These are phyloP conservation scores for Zoanthus sociatus DNA, from an alignment of 92 coral and sea anemone genomes.

Conservation along the genomic window DNA sequence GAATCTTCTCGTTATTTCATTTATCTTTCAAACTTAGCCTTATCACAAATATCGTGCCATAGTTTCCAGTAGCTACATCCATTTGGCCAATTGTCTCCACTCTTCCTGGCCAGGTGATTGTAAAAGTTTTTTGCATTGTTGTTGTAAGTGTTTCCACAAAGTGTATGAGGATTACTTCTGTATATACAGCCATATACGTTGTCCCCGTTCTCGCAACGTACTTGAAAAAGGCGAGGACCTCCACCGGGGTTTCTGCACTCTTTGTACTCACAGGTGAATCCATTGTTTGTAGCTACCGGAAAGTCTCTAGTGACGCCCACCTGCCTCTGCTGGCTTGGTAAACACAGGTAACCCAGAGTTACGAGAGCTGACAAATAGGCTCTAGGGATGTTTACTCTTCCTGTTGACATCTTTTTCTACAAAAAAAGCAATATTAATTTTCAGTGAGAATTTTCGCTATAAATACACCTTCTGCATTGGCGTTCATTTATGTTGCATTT, in stretches of 20 bases:
- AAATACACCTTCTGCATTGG: too few species aligned
- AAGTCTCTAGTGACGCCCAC: neutral
- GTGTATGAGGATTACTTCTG: constrained; percentile 36
- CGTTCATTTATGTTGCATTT: too few species aligned
- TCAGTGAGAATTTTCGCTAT: too few species aligned
- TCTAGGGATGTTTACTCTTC: neutral
- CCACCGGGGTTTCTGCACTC: constrained; percentile 38
- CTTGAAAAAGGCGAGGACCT: constrained; percentile 38
- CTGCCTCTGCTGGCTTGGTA: neutral
- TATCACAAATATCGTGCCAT: neutral
- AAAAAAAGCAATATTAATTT: neutral
- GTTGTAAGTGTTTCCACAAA: constrained; percentile 1
- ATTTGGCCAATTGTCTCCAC: neutral
- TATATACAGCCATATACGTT: constrained; percentile 35
- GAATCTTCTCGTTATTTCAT: too few species aligned
- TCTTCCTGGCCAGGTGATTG: neutral
- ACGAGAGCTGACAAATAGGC: neutral
- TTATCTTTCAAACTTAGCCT: neutral
- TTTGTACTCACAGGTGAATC: constrained; percentile 8
- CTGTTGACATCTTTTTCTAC: neutral
- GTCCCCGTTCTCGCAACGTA: neutral
- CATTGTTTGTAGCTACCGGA: constrained; percentile 4
- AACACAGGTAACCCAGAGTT: neutral
- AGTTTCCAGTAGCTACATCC: neutral
- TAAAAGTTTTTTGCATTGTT: neutral